Evolutionary conservation across 2,888 invertebrate species (phyloP).

Genomic region (Brachylomia viminalis): DNA sequence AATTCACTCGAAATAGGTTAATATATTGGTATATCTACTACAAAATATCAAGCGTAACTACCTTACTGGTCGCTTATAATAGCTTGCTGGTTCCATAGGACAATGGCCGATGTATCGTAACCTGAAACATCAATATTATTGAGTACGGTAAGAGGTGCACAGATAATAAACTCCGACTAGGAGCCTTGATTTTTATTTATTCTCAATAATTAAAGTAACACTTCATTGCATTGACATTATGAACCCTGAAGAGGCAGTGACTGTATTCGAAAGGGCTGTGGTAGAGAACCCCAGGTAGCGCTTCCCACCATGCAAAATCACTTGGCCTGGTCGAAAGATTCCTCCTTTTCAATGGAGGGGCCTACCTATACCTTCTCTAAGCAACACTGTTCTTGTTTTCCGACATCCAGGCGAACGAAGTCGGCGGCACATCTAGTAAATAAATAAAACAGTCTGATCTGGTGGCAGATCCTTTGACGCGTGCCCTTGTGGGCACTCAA

Average conservation of each 20-base stretch:
- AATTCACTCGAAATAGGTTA: too few relatives aligned
- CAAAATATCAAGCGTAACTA: conserved; percentile 64
- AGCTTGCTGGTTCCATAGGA: conserved; percentile 70
- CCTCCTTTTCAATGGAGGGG: neutral
- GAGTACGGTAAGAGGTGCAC: neutral
- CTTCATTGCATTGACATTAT: neutral
- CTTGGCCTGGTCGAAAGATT: neutral
- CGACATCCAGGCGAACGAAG: neutral
- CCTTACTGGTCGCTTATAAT: conserved; percentile 57
- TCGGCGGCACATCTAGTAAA: neutral
- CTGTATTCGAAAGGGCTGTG: neutral
- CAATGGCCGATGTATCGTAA: conserved; percentile 85
- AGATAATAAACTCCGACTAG: neutral
- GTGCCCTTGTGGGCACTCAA: too few relatives aligned
- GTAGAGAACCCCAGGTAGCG: neutral
- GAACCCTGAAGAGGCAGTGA: neutral
- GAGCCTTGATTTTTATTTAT: too few relatives aligned
- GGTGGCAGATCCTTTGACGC: neutral
- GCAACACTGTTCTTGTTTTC: neutral
- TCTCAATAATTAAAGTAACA: neutral
- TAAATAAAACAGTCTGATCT: neutral
- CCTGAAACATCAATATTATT: conserved; percentile 70
- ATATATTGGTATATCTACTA: neutral
- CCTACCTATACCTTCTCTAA: neutral
- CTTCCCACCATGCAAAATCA: neutral